phyloP scores from a whole-genome alignment of 2,797 vertebrate species.

The Scomberomorus guttatus region DNA sequence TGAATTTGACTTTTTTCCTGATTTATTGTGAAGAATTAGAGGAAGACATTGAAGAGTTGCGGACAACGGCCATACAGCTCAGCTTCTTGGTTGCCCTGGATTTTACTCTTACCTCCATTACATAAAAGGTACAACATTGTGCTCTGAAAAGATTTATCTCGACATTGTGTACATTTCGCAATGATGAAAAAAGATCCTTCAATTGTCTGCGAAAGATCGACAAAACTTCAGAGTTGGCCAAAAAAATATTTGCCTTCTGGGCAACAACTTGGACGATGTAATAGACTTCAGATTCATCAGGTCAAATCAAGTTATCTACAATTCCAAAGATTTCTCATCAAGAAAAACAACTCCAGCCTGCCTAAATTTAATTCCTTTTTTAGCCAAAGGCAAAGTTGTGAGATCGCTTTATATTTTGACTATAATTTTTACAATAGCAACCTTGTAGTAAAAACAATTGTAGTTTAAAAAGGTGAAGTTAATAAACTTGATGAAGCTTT shows the following conservation, averaged over 20 bases:
- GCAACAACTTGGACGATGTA: neutral
- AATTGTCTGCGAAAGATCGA: neutral
- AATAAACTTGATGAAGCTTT: conserved; percentile 27
- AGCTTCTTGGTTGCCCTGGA: neutral
- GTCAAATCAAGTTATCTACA: conserved; percentile 31
- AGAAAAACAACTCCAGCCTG: conserved; percentile 18
- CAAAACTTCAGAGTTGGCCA: neutral
- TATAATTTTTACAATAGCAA: conserved; percentile 12
- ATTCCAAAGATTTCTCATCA: conserved; percentile 27
- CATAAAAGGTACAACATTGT: neutral
- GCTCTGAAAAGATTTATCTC: neutral
- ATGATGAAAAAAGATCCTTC: conserved; percentile 15
- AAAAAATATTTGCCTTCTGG: conserved; percentile 4
- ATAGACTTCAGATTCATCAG: conserved; percentile 24
- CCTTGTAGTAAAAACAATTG: neutral
- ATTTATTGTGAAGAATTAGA: conserved; percentile 7
- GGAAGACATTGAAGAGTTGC: neutral
- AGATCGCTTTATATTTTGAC: conserved; percentile 6
- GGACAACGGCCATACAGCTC: neutral
- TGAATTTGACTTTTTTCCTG: neutral
- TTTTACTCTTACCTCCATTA: conserved; percentile 1
- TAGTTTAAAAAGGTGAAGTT: conserved; percentile 15
- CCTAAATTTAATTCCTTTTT: conserved; percentile 10
- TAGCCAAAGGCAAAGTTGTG: conserved; percentile 13
- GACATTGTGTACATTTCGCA: neutral